Evolutionary conservation across 1,140 invertebrate species (phyloP).

Genomic region (Dendrolimus kikuchii): DNA sequence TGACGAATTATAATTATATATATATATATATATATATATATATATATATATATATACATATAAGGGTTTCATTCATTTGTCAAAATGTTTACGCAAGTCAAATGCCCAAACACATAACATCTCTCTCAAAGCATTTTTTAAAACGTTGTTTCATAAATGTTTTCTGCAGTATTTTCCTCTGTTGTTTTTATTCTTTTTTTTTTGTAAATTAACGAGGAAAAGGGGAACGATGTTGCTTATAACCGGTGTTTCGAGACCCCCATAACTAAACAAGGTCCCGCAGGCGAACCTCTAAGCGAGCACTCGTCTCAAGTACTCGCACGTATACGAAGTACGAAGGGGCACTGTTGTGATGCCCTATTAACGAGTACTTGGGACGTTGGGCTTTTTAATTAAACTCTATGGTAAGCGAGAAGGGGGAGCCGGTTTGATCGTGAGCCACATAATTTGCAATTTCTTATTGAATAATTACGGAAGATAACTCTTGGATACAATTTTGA

Average conservation of each 20-base stretch:
- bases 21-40: too few species aligned
- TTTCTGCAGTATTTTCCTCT: too few species aligned
- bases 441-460: slow-evolving; percentile 19
- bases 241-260: slow-evolving; percentile 15
- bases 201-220: neutral
- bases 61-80: too few species aligned
- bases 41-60: too few species aligned
- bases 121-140: too few species aligned
- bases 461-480: slow-evolving; percentile 3
- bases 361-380: slow-evolving; percentile 41
- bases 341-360: slow-evolving; percentile 46
- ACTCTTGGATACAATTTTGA: neutral
- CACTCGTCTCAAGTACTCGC: slow-evolving; percentile 31
- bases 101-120: too few species aligned
- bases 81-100: too few species aligned
- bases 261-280: slow-evolving; percentile 23
- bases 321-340: slow-evolving; percentile 21
- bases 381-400: slow-evolving; percentile 60
- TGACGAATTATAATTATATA: too few species aligned
- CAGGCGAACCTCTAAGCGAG: slow-evolving; percentile 30
- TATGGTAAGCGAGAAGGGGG: slow-evolving; percentile 32
- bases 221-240: neutral
- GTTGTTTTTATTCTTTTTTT: too few species aligned
- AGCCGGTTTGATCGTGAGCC: slow-evolving; percentile 21
- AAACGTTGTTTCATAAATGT: too few species aligned